These are phyloP conservation scores for Arrhopalites spinosus DNA, from an alignment of 2,888 invertebrate species.

Conservation along the genomic window DNA sequence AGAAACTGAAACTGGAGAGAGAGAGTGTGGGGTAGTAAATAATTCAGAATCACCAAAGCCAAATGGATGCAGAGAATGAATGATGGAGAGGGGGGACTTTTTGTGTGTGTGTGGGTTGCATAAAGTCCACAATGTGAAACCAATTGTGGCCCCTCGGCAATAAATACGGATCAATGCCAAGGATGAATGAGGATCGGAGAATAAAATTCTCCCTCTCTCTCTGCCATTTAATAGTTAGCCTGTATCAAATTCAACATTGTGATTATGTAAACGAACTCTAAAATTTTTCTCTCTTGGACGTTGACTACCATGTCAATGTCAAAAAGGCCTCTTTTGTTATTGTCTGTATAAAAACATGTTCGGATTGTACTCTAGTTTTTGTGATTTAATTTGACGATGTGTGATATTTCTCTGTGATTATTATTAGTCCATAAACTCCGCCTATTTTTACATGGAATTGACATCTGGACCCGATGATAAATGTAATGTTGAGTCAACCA, in stretches of 20 bases:
- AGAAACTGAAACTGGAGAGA: neutral
- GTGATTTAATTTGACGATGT: neutral
- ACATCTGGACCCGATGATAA: neutral
- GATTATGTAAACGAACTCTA: neutral
- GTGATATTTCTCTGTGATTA: neutral
- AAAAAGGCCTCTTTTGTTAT: too few relatives aligned
- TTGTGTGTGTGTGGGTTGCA: neutral
- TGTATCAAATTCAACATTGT: neutral
- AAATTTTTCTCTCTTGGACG: neutral
- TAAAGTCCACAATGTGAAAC: neutral
- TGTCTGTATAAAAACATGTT: too few relatives aligned
- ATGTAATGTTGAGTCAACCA: too few relatives aligned
- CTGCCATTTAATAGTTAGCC: neutral
- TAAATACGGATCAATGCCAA: neutral
- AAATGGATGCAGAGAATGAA: neutral
- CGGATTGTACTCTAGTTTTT: too few relatives aligned
- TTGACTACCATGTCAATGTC: neutral
- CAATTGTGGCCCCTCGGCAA: conserved; percentile 16
- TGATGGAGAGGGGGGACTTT: neutral
- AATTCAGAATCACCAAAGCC: neutral
- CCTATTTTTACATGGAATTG: neutral
- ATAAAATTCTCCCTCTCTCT: neutral
- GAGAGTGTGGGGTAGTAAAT: neutral
- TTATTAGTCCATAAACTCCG: neutral
- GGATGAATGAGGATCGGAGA: conserved; percentile 9